phyloP scores from a whole-genome alignment of 1,140 invertebrate species.

The Megathymus violae region DNA sequence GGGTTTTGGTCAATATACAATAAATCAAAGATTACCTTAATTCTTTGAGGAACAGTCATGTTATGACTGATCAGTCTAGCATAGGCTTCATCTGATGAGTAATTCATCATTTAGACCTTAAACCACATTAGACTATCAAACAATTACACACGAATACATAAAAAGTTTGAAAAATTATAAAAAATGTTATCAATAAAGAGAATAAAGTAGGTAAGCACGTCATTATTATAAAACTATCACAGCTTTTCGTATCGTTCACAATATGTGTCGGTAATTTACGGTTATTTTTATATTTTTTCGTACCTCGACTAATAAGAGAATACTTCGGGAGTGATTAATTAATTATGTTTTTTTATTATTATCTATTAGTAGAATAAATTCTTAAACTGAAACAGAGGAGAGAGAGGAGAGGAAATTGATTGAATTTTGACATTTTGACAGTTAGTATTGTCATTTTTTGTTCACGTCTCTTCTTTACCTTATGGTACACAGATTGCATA shows the following conservation, averaged over 20 bases:
- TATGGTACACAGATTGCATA: no score
- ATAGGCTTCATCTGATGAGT: constrained; percentile 74
- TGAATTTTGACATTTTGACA: constrained; percentile 6
- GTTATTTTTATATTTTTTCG: background rate
- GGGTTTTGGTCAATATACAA: no score
- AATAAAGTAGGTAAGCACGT: constrained; percentile 23
- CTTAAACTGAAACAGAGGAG: background rate
- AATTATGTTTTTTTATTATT: background rate
- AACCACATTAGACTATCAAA: background rate
- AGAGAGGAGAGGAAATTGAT: constrained; percentile 14
- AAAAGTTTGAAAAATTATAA: background rate
- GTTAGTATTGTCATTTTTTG: no score
- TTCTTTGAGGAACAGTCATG: constrained; percentile 79
- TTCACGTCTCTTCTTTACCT: no score
- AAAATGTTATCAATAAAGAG: constrained; percentile 2
- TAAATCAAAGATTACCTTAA: constrained; percentile 61
- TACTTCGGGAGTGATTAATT: background rate
- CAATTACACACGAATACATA: background rate
- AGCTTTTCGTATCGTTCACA: background rate
- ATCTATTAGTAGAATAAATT: background rate
- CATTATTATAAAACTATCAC: background rate
- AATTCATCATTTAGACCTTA: constrained; percentile 64
- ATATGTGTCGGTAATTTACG: background rate
- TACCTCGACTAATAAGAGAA: background rate
- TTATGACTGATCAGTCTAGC: constrained; percentile 77